These are phyloP conservation scores for Drosophila obscura DNA, from an alignment of 1,140 invertebrate species.

Conservation along the genomic window DNA sequence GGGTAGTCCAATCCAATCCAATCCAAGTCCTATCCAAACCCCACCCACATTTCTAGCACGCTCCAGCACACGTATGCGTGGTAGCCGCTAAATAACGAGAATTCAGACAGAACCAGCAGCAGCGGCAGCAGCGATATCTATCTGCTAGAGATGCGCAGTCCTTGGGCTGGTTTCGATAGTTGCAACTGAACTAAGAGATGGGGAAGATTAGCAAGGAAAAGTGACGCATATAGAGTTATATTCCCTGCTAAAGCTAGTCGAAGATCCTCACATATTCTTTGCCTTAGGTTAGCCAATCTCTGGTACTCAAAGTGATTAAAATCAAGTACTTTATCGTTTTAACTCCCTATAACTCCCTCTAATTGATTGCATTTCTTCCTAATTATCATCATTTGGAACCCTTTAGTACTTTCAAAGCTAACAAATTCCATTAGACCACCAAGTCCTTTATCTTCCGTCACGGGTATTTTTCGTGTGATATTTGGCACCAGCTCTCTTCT, in stretches of 20 bases:
- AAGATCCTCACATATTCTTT: not conserved
- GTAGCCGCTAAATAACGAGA: conserved; percentile 55
- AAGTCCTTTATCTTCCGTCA: too few species aligned
- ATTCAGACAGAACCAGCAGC: conserved; percentile 22
- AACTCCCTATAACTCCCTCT: too few species aligned
- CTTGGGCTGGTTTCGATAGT: too few species aligned
- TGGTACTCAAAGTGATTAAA: not conserved
- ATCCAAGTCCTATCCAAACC: conserved; percentile 22
- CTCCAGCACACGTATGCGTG: conserved; percentile 56
- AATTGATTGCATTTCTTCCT: too few species aligned
- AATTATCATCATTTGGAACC: too few species aligned
- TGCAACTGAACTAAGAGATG: not conserved
- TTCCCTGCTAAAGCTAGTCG: not conserved
- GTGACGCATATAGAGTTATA: too few species aligned
- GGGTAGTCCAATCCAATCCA: not conserved
- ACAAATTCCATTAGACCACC: too few species aligned
- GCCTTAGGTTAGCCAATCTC: conserved; percentile 25
- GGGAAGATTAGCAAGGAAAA: too few species aligned
- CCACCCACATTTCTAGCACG: conserved; percentile 9
- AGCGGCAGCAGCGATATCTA: conserved; percentile 7
- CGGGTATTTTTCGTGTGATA: too few species aligned
- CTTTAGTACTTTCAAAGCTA: too few species aligned
- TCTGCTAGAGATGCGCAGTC: conserved; percentile 26
- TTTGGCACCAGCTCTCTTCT: too few species aligned
- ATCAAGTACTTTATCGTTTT: too few species aligned